Evolutionary conservation across 2,888 invertebrate genomes (phyloP), one percentile per base, ranked within the genome.

Genomic region (Drosophila lacicola): DNA sequence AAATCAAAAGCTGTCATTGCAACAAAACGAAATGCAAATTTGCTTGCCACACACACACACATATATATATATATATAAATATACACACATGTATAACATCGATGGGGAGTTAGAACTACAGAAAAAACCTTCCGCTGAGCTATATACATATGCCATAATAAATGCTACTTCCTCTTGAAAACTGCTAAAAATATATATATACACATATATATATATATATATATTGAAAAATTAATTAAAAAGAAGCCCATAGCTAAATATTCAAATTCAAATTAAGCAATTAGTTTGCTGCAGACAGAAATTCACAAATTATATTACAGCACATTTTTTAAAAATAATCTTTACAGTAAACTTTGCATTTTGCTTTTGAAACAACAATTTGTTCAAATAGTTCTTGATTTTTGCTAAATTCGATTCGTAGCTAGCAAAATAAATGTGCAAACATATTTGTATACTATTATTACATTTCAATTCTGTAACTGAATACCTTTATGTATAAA

Each of bases 401-500:
- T 58, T 68, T 46, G 45, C 42, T 19, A 57, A 71, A 39, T 49
- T 55, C 46, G 49, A 70, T 63, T 77, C 67, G 67, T 83, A 83
- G 79, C 68, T 78, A 87, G 70, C 66, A 58, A 74, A 70, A 66
- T 54, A 60, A 74, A 70, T 70, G 37, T 64, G 70, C 54, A 64
- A 55, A 41, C 41, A 36, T 46, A 58, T 62, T 51, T 63, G 49
- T 71, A 49, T 50, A 55, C 39, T 36, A 61, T 51, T 21, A 60
- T 39, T 44, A 60, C 19, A 64, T 56, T 62, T 63, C 17, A 50
- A 75, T 36, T 63, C 36, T 61, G 55, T 44, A 60, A 64, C 25
- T 55, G 29, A 44, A 45, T 53, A 39, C 34, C 19, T 62, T 55
- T 45, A 57, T 73, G 63, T 69, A 55, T 63, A 63, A 74, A 58